Percentiles rank a stretch among this genome's conserved stretches.
Evolutionary conservation across 2,797 vertebrate species (phyloP).

Genomic region (Euthynnus affinis): DNA sequence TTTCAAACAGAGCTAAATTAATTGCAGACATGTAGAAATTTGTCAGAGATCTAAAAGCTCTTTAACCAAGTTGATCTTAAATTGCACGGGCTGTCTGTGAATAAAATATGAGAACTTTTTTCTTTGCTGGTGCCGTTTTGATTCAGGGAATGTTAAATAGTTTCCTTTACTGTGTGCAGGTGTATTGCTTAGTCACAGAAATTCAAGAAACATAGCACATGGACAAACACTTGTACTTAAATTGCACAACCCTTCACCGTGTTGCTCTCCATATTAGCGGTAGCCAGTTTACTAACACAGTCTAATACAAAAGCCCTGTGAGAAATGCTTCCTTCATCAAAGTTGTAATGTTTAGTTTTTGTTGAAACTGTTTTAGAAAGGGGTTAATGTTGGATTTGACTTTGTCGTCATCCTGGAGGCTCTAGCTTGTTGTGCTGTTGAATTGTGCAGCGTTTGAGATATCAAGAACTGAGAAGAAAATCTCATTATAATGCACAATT

Average conservation of each 20-base stretch:
- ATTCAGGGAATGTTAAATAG: constrained; percentile 20
- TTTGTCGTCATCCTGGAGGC: not conserved
- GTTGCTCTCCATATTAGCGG: not conserved
- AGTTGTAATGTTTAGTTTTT: not conserved
- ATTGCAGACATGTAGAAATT: constrained; percentile 55
- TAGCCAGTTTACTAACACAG: not conserved
- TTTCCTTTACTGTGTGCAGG: not conserved
- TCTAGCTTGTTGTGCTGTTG: not conserved
- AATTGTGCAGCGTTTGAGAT: not conserved
- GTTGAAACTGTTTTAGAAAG: not conserved
- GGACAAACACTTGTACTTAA: not conserved
- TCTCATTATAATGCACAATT: constrained; percentile 6
- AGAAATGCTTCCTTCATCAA: not conserved
- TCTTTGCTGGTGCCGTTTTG: constrained; percentile 23
- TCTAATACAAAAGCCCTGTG: not conserved
- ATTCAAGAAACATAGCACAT: not conserved
- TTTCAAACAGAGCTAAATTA: constrained; percentile 59
- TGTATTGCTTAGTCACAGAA: not conserved
- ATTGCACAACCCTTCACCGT: not conserved
- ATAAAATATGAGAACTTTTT: constrained; percentile 60
- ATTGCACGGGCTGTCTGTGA: constrained; percentile 37
- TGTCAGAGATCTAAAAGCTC: constrained; percentile 63
- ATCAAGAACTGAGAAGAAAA: not conserved
- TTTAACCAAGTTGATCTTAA: constrained; percentile 64
- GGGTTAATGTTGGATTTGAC: not conserved